These are phyloP conservation scores for Myiagra hebetior DNA, from an alignment of 2,113 vertebrate genomes.

Conservation along the genomic window DNA sequence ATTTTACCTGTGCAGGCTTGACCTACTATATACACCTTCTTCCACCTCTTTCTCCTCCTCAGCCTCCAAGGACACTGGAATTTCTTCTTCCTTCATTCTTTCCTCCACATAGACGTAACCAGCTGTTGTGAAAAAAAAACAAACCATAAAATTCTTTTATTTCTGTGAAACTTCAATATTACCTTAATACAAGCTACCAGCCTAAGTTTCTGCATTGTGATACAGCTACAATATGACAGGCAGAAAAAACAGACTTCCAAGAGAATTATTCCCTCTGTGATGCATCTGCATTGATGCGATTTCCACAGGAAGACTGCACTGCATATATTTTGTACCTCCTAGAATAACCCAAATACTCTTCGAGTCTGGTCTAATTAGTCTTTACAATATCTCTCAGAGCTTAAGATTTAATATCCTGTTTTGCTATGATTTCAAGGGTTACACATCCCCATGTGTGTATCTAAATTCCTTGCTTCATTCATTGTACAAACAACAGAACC, in stretches of 20 bases:
- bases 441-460: not conserved
- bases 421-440: not conserved
- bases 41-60: not conserved
- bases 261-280: not conserved
- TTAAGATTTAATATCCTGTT: not conserved
- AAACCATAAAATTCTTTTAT: not conserved
- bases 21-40: not conserved
- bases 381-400: not conserved
- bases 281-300: fast-evolving
- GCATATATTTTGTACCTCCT: not conserved
- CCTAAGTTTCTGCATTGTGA: not conserved
- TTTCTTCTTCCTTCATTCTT: not conserved
- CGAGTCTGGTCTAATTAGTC: not conserved
- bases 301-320: not conserved
- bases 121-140: not conserved
- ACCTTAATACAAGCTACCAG: not conserved
- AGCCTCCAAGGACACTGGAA: not conserved
- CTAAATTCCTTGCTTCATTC: not conserved
- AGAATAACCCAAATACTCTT: not conserved
- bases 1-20: not conserved
- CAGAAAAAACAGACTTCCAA: not conserved
- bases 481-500: not conserved
- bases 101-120: not conserved
- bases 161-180: not conserved
- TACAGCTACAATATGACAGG: not conserved